Evolutionary conservation across 2,888 invertebrate species (phyloP), one percentile per base, ranked within the genome.

Genomic region (Neoascia interrupta): DNA sequence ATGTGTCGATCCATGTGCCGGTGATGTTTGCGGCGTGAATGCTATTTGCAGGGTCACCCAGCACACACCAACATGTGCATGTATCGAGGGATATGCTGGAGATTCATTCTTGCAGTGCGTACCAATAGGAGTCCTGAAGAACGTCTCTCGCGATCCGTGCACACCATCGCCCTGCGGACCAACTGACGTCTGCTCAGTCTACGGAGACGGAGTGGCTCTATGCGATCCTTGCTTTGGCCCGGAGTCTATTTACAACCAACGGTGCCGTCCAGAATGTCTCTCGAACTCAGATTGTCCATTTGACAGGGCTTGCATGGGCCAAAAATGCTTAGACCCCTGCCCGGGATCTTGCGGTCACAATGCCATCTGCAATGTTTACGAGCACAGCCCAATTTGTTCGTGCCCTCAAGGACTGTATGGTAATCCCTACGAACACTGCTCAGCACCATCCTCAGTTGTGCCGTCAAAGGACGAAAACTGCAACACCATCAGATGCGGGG

Each of bases 181-280:
- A 5, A 90, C 91, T 80, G 91, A 92, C 81, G 90, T 91, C 28
- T 95, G 95, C 84, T 92, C 93, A 63, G 91, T 92, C 1, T 94
- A 92, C 84, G 93, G 92, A 31, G 92, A 92, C 84, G 92, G 94
- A 84, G 92, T 95, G 36, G 96, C 95, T 1, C 91, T 96, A 84
- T 95, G 96, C 85, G 92, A 94, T 87, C 91, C 92, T n/a, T 96
- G 96, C 85, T 90, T 91, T 82, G 92, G 93, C 39, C 91, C 92
- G 1, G 91, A 92, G 82, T 91, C 92, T 31, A 89, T 91, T 41
- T 92, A 92, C 82, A 93, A 93, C 87, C 93, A 94, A 19, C 91
- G 91, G 26, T 96, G 96, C 83, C 91, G 94, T 85, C 96, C 96
- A 26, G 95, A 96, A 89, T 96, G 96, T 88, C 89, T 96, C 51